phyloP scores from a whole-genome alignment of 2,797 vertebrate species.

The Rousettus madagascariensis region DNA sequence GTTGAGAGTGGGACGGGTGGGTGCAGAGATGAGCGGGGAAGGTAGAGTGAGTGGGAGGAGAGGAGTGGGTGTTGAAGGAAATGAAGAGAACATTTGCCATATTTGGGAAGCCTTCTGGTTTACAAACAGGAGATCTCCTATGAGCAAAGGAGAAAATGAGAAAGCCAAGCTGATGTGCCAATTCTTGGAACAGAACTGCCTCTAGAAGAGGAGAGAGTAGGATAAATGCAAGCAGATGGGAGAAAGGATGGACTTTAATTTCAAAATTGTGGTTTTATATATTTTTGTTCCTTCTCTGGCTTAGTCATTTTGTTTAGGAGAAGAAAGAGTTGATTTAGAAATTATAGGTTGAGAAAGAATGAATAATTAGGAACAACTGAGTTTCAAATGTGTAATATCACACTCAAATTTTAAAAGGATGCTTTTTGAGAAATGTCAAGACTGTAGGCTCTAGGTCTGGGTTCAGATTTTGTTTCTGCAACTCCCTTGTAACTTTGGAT shows the following conservation, averaged over 20 bases:
- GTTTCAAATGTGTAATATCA: background rate
- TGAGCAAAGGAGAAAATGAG: background rate
- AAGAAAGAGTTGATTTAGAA: background rate
- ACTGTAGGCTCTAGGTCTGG: background rate
- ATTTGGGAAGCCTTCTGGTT: background rate
- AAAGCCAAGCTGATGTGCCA: background rate
- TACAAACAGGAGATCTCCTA: background rate
- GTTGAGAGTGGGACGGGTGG: accelerated
- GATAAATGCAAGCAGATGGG: background rate
- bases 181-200: background rate
- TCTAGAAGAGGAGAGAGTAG: background rate
- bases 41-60: background rate
- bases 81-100: background rate
- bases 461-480: background rate
- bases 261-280: background rate
- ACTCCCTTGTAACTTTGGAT: background rate
- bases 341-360: background rate
- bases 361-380: background rate
- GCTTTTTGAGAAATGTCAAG: background rate
- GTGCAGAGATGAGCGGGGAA: background rate
- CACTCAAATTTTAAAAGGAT: background rate
- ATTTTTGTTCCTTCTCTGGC: background rate
- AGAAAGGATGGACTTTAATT: background rate
- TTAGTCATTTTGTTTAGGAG: slow-evolving; percentile 5
- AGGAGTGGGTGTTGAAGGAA: background rate